Base-by-base conservation (phyloP, 1,140 invertebrate species). In the Neodiprion virginianus region DNA sequence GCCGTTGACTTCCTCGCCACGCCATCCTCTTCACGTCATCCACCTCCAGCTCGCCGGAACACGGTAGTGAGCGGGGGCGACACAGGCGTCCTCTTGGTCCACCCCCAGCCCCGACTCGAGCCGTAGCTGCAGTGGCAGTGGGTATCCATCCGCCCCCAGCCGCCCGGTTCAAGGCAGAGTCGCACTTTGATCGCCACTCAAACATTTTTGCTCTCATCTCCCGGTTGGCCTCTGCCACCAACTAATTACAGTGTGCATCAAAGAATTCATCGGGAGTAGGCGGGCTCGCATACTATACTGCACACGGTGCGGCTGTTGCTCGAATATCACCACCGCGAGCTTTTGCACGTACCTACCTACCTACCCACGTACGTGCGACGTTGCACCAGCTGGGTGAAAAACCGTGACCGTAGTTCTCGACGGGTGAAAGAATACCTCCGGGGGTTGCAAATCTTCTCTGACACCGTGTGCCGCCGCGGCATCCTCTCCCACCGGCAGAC, bases 181-280 rank as follows among this genome's bases (percentile, higher is more conserved):
- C 79, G 80, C 80, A 81, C 82, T 87, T 87, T 87, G 85, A 87
- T 87, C 85, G 85, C 79, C 85, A 82, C 83, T 87, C 84, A 86
- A 87, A 87, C 85, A 86, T 86, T 86, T 85, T 87, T 67, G 79
- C 84, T 82, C 82, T 80, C 80, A 40, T 70, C 81, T 47, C 21
- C 11, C n/a, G 50, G 75, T 69, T 74, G 68, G 72, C 76, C 67
- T 69, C 76, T 80, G 78, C 82, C 80, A 80, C 82, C 85, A 86
- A 88, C 85, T 88, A 88, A 87, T 88, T 88, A 88, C 85, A 85
- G 82, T 81, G 79, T 76, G 83, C 85, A 87, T 88, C 86, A 88
- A 88, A 88, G 86, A 87, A 87, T 88, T 84, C 84, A 83, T 83
- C 84, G 83, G 82, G 83, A 76, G 72, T 21, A 21, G 66, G 21